Base-by-base conservation (phyloP, 2,113 vertebrate species). In the Phrynosoma platyrhinos region DNA sequence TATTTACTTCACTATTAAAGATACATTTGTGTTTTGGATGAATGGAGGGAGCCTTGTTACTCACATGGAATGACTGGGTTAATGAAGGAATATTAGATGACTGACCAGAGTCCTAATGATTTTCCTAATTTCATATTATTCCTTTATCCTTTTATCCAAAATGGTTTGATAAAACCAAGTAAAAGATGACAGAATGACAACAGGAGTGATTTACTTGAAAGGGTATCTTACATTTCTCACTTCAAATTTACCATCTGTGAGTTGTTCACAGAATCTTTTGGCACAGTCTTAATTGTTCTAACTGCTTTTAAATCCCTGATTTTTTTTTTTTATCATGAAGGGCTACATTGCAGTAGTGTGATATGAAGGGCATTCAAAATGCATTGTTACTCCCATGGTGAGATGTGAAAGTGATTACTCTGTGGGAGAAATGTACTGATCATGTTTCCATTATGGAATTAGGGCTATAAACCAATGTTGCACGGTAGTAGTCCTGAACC, bases 401-500 rank as follows among this genome's bases (percentile, higher is more conserved):
- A 75, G 89, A 80, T 82, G 18, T 40, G 75, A 30, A 76, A 47
- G 40, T 79, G 87, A 86, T 93, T 94, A 91, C 80, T 88, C 88
- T 76, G 25, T 1, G 1, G 66, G 52, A 93, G 69, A 91, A 92
- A 89, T 95, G 93, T 78, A 86, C 88, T 87, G 88, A 93, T 89
- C 90, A 79, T 66, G 86, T 95, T 93, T 93, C 92, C 93, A 91
- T 94, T 84, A 88, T 58, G 77, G 52, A 78, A 78, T 66, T 47
- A 75, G 87, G 89, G 77, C 84, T 90, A 82, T 95, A 93, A 95
- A 93, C 96, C 90, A 94, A 81, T 69, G 25, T 16, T 79, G 40
- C 80, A 69, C 80, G 81, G 40, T 85, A 23, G 83, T 93, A 81
- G 30, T 91, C 90, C 83, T 80, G 82, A 90, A 80, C 72, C 92